Evolutionary conservation across 1,140 invertebrate species (phyloP).

Genomic region (Neodiprion virginianus): DNA sequence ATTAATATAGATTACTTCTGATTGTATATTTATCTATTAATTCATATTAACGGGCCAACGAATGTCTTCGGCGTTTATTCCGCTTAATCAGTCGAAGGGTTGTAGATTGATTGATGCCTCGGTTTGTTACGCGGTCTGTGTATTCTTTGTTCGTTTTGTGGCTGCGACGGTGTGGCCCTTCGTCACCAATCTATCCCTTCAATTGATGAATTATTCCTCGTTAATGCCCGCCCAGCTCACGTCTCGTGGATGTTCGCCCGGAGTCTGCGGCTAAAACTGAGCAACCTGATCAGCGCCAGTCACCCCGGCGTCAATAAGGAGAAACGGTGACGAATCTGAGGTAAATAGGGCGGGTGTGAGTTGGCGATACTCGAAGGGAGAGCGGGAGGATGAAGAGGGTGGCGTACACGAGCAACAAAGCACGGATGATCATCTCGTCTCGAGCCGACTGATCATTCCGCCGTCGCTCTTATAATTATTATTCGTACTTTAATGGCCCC

Average conservation of each 20-base stretch:
- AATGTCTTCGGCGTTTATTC: slow-evolving; percentile 51
- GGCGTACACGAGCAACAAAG: slow-evolving; percentile 32
- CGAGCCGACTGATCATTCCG: slow-evolving; percentile 57
- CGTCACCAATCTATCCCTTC: not conserved
- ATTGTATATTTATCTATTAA: slow-evolving; percentile 64
- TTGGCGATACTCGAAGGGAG: slow-evolving; percentile 21
- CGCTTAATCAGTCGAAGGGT: slow-evolving; percentile 57
- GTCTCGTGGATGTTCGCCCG: too few species aligned
- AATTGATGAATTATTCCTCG: not conserved
- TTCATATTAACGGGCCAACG: slow-evolving; percentile 55
- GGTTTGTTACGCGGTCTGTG: not conserved
- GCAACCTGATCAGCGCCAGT: too few species aligned
- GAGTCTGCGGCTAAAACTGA: too few species aligned
- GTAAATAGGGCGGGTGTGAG: not conserved
- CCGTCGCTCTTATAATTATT: slow-evolving; percentile 61
- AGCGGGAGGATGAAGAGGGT: slow-evolving; percentile 10
- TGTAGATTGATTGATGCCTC: slow-evolving; percentile 57
- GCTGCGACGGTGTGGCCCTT: not conserved
- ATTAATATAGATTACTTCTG: slow-evolving; percentile 63
- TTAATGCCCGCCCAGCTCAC: not conserved
- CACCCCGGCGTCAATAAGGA: not conserved
- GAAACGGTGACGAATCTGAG: slow-evolving; percentile 19
- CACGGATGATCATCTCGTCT: slow-evolving; percentile 52
- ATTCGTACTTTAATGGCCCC: slow-evolving; percentile 62
- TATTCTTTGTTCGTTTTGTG: slow-evolving; percentile 9